A percentile compares a stretch with the other conserved stretches of the same genome.
These are phyloP conservation scores for Simalia tracyae DNA, from an alignment of 2,797 vertebrate species.

Conservation along the genomic window DNA sequence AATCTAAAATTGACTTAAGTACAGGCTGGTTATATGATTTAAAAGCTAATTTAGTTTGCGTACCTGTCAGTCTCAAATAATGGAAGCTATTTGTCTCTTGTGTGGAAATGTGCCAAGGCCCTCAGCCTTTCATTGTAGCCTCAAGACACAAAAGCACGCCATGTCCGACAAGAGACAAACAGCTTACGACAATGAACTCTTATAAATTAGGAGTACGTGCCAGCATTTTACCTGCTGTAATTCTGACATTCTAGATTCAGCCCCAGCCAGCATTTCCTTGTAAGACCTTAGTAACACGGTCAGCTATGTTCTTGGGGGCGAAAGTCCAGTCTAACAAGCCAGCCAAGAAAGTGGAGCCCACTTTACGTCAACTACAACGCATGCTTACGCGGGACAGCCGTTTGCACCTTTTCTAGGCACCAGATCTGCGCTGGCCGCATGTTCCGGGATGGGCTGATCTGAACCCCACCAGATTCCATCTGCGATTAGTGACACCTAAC, in stretches of 20 bases:
- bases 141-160: neutral
- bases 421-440: neutral
- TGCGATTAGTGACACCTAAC: neutral
- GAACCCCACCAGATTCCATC: neutral
- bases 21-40: neutral
- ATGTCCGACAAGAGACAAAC: neutral
- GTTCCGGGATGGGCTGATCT: neutral
- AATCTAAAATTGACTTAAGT: neutral
- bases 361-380: no score
- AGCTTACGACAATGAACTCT: neutral
- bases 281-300: neutral
- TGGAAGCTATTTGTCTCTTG: neutral
- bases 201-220: neutral
- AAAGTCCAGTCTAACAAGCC: neutral
- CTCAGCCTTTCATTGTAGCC: neutral
- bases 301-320: no score
- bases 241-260: neutral
- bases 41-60: neutral
- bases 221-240: neutral
- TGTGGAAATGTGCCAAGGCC: neutral
- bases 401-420: neutral
- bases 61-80: neutral
- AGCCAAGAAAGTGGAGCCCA: neutral
- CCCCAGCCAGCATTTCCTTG: neutral
- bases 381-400: neutral